Conservation (phyloP, 64 coral and sea anemone genomes). For the Catalaphyllia jardinei region DNA sequence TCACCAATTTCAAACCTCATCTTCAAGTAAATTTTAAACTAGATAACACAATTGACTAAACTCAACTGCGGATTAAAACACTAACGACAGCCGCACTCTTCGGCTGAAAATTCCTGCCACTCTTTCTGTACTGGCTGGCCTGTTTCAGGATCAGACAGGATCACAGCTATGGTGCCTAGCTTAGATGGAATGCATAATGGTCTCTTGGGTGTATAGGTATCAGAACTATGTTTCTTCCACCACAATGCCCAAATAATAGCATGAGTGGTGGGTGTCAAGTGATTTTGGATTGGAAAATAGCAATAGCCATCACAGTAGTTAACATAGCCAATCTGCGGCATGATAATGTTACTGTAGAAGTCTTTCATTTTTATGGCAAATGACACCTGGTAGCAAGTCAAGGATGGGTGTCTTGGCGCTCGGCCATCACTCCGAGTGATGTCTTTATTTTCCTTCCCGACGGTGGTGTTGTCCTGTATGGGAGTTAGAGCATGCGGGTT, state of each 20-base stretch:
- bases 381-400: background rate
- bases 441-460: background rate
- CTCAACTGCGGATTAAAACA: background rate
- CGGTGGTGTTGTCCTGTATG: background rate
- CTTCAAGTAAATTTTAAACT: background rate
- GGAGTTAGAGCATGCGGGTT: background rate
- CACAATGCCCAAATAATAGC: background rate
- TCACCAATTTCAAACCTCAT: no score
- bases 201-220: background rate
- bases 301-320: constrained; percentile 18
- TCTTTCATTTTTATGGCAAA: background rate
- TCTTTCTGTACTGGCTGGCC: constrained; percentile 5
- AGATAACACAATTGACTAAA: background rate
- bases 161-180: background rate
- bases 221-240: background rate
- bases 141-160: background rate
- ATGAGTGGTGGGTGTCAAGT: background rate
- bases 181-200: background rate
- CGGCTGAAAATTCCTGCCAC: background rate
- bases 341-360: background rate
- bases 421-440: background rate
- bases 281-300: background rate
- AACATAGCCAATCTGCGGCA: background rate
- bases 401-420: background rate
- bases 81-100: constrained; percentile 8